Conservation (phyloP, 2,113 vertebrate genomes). For the Oreocharis arfaki region DNA sequence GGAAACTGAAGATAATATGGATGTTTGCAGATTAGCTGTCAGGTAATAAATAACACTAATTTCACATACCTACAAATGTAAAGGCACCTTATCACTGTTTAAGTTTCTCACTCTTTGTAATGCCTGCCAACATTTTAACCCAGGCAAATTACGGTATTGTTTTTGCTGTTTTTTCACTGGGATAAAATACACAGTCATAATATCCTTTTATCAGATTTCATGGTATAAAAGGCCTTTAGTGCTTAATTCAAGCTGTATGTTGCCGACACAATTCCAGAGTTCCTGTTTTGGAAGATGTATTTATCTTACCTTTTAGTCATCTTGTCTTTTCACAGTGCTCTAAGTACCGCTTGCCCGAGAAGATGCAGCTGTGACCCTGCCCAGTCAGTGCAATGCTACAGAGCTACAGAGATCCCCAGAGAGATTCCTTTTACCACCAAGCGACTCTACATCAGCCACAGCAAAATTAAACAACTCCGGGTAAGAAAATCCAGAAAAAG, state of each 20-base stretch:
- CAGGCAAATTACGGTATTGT: constrained; percentile 64
- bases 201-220: constrained; percentile 69
- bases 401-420: constrained; percentile 63
- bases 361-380: constrained; percentile 75
- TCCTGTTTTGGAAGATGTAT: constrained; percentile 63
- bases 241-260: neutral
- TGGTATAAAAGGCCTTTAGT: constrained; percentile 64
- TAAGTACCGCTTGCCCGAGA: constrained; percentile 65
- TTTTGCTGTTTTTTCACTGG: constrained; percentile 55
- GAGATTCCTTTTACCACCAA: constrained; percentile 67
- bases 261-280: neutral
- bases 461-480: constrained; percentile 81
- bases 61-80: constrained; percentile 74
- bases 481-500: constrained; percentile 59
- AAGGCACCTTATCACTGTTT: constrained; percentile 73
- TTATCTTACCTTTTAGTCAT: constrained; percentile 33
- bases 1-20: constrained; percentile 75
- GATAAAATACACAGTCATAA: constrained; percentile 70
- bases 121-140: constrained; percentile 75
- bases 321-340: constrained; percentile 24
- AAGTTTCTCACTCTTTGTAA: constrained; percentile 71
- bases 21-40: constrained; percentile 74
- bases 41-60: constrained; percentile 80
- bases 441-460: constrained; percentile 77
- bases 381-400: constrained; percentile 75